phyloP scores from a whole-genome alignment of 2,888 invertebrate species.

The Lycocerus yunnanus region DNA sequence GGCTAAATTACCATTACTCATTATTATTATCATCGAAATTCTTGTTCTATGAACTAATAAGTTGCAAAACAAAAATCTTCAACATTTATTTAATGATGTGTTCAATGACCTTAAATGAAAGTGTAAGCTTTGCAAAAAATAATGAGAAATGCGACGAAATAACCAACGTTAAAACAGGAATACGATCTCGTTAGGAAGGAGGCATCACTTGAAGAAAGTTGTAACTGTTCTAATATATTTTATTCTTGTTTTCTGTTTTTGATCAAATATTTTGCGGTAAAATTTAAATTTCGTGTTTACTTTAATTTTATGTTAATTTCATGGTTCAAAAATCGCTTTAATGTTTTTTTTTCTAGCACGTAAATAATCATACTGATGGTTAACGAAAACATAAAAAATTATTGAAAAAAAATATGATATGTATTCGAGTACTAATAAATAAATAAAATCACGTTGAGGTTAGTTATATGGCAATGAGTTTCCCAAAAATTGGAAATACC shows the following conservation, averaged over 20 bases:
- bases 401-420: too few species aligned
- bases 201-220: not conserved
- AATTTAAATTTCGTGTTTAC: not conserved
- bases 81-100: conserved; percentile 2
- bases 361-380: not conserved
- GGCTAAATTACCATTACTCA: not conserved
- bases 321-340: not conserved
- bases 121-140: conserved; percentile 10
- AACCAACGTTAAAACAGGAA: not conserved
- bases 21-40: not conserved
- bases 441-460: not conserved
- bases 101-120: conserved; percentile 23
- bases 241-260: not conserved
- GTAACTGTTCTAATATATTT: not conserved
- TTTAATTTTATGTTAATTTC: not conserved
- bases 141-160: not conserved
- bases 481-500: too few species aligned
- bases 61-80: not conserved
- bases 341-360: not conserved
- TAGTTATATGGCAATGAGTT: not conserved
- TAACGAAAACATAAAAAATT: not conserved
- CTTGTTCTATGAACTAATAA: not conserved
- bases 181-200: not conserved
- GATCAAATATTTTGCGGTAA: not conserved
- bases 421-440: too few species aligned